phyloP scores from a whole-genome alignment of 2,888 invertebrate genomes.

The Graphium colonna region DNA sequence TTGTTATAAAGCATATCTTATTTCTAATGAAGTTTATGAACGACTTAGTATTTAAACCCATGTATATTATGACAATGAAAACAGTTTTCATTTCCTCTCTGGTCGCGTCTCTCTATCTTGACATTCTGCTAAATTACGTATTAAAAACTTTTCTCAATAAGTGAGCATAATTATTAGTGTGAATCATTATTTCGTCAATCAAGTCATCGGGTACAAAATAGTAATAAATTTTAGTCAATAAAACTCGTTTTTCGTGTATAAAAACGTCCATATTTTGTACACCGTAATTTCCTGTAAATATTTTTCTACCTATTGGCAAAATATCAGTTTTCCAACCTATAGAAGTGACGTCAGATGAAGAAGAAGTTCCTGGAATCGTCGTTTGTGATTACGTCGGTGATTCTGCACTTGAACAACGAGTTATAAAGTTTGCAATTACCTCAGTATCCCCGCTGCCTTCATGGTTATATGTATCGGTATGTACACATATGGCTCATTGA shows the following conservation, averaged over 20 bases:
- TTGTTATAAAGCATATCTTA: conserved; percentile 20
- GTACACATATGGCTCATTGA: too few relatives aligned
- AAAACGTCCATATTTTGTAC: neutral
- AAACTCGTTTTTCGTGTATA: neutral
- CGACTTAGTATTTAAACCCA: conserved; percentile 23
- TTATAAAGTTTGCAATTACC: neutral
- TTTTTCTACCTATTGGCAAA: neutral
- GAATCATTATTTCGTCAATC: conserved; percentile 29
- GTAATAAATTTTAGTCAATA: neutral
- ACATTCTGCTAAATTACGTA: conserved; percentile 16
- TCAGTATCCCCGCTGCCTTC: neutral
- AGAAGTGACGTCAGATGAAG: neutral
- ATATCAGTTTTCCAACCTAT: neutral
- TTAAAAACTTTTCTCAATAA: neutral
- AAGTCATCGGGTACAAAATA: conserved; percentile 22
- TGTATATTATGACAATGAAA: conserved; percentile 23
- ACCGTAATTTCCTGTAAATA: neutral
- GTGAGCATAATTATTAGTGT: too few relatives aligned
- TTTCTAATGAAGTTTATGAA: conserved; percentile 22
- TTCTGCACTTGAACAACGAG: neutral
- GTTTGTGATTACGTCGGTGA: neutral
- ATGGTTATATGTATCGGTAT: too few relatives aligned
- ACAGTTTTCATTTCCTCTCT: conserved; percentile 23
- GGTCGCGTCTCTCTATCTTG: conserved; percentile 24
- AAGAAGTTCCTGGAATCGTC: too few relatives aligned